phyloP scores from a whole-genome alignment of 1,140 invertebrate genomes.

The Dendrolimus punctatus region DNA sequence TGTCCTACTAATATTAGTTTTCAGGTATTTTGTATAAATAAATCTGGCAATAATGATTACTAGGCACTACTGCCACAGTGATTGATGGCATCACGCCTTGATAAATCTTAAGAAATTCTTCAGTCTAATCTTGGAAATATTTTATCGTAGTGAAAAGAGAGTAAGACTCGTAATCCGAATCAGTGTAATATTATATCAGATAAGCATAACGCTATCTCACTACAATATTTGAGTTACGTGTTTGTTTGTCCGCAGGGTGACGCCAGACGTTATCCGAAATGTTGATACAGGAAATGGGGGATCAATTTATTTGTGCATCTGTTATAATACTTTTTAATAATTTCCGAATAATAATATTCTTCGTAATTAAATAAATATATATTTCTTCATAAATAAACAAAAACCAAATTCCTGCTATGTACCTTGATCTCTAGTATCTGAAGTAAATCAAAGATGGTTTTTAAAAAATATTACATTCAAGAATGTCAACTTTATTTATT shows the following conservation, averaged over 20 bases:
- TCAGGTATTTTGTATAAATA: no score
- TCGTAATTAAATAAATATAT: conserved; percentile 1
- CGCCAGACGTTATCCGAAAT: conserved; percentile 4
- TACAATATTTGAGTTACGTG: conserved; percentile 10
- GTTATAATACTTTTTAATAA: not conserved
- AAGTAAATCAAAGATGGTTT: no score
- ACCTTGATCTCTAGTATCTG: no score
- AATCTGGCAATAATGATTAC: no score
- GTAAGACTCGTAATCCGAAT: conserved; percentile 2
- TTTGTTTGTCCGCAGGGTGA: conserved; percentile 3
- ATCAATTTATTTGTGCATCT: conserved; percentile 9
- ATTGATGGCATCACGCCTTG: no score
- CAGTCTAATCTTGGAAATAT: not conserved
- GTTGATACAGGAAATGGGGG: conserved; percentile 7
- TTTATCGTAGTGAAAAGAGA: not conserved
- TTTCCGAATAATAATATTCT: not conserved
- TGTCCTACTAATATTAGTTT: no score
- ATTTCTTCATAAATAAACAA: no score
- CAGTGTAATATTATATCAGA: conserved; percentile 4
- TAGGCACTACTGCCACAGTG: no score
- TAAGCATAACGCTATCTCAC: conserved; percentile 5
- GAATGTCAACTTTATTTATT: no score
- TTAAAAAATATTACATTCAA: no score
- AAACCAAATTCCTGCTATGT: no score
- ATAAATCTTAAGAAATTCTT: no score